Base-by-base conservation (phyloP, 2,797 vertebrate species). In the Scolopax rusticola region DNA sequence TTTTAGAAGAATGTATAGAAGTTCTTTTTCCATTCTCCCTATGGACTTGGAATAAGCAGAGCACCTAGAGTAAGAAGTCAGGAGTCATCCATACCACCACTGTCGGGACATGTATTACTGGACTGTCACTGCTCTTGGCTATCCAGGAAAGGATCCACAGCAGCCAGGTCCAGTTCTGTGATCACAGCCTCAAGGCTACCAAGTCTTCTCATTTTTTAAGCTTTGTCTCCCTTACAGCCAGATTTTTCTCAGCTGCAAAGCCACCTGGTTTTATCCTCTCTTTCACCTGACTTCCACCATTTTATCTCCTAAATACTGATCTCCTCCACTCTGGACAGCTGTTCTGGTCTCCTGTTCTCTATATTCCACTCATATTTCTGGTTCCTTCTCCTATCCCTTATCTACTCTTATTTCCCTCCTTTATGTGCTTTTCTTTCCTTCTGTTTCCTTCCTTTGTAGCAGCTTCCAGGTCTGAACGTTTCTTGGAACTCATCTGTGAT, bases 381-480 rank as follows among this genome's bases (percentile, higher is more conserved):
- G 6, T 32, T 71, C 76, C 76, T 87, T 47, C n/a, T 77, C 27
- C 36, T 74, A 15, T 11, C 32, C 15, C 13, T 84, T 77, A 43
- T 67, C 28, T 74, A 60, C 47, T 83, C 14, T 32, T 84, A 32
- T 41, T 28, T 78, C 47, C 23, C 45, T 80, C 36, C 28, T 84
- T 87, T 28, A 32, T 6, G 75, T 27, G 8, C 4, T 65, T 80
- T 45, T 56, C 9, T 40, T 87, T 61, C 38, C 27, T 87, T 85
- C 68, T 90, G 6, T 25, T 77, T 91, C 89, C 36, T 65, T 84
- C 33, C 33, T 95, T 80, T 60, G 63, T 41, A 47, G 40, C 25
- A 92, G 56, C 27, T 41, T 94, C 87, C 82, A 81, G 57, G 95
- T 74, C 84, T 77, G 78, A 79, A 54, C 14, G 63, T 89, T 89